A percentile compares a stretch with the other conserved stretches of the same genome.
Conservation (phyloP, 2,113 vertebrate genomes). For the Cyanoliseus patagonus region DNA sequence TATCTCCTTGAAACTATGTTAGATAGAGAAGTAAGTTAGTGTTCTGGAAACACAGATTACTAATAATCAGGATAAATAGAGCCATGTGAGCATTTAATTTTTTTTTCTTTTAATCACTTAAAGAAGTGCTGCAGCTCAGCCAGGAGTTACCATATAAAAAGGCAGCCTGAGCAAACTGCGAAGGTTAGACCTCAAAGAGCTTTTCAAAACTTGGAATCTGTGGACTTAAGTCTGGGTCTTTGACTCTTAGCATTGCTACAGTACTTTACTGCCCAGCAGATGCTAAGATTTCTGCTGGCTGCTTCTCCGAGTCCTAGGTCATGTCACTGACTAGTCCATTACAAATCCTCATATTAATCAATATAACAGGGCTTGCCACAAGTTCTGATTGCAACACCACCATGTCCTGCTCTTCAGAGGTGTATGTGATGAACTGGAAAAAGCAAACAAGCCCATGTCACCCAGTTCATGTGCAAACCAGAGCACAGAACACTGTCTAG, state of each 20-base stretch:
- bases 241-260: not conserved
- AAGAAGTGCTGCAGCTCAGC: not conserved
- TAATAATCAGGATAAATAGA: not conserved
- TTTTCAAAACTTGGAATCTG: not conserved
- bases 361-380: not conserved
- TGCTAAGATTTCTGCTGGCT: not conserved
- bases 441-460: not conserved
- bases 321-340: not conserved
- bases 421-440: not conserved
- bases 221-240: not conserved
- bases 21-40: not conserved
- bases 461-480: not conserved
- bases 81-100: not conserved
- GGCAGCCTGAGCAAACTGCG: not conserved
- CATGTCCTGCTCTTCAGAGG: not conserved
- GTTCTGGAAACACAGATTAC: not conserved
- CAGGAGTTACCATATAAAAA: not conserved
- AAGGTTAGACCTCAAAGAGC: not conserved
- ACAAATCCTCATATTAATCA: not conserved
- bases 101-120: not conserved
- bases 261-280: not conserved
- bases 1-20: conserved; percentile 75
- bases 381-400: not conserved
- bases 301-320: not conserved
- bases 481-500: not conserved